Evolutionary conservation across 2,888 invertebrate genomes (phyloP), one percentile per base, ranked within the genome.

Genomic region (Dichetophora obliterata): DNA sequence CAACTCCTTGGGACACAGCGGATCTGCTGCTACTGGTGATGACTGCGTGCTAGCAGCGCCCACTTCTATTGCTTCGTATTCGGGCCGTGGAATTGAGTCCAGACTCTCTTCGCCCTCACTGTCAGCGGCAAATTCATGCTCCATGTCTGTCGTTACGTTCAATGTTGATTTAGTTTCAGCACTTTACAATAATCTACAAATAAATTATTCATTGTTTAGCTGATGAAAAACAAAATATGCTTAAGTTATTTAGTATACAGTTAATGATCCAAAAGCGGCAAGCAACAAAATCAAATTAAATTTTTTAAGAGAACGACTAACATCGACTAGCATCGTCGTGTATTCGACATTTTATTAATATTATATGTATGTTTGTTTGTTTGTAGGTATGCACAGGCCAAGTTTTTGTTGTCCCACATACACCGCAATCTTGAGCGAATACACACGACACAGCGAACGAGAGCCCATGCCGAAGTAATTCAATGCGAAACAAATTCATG

Each of bases 81-180:
- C 82, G 31, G 88, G 87, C n/a, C 83, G 82, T 27, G 87, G 87
- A 79, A 87, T 87, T 2, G 86, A 88, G 70, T 86, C 85, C 31
- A 72, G 59, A 76, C 86, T 85, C 50, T 85, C 86, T 69, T 82
- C 85, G 76, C 83, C 73, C 11, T 54, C 68, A 11, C 31, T 54
- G 11, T 37, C 65, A 37, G 34, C 48, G 9, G 43, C 81, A 50
- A 16, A 24, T 48, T 34, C 75, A 37, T 57, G 14, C 8, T 78
- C 72, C 77, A 75, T 75, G n/a, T 61, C 66, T 75, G n/a, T 61
- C 66, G 59, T 31, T 22, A 22, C 52, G 52, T 16, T 5, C 4
- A 34, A 19, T 27, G 31, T 4, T 31, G 34, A 11, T 63, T 27
- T 34, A 5, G 31, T 9, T 48, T 11, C n/a, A 54, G 16, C 24